A percentile compares a stretch with the other conserved stretches of the same genome.
Evolutionary conservation across 2,888 invertebrate genomes (phyloP).

Genomic region (Thereva nobilitata): DNA sequence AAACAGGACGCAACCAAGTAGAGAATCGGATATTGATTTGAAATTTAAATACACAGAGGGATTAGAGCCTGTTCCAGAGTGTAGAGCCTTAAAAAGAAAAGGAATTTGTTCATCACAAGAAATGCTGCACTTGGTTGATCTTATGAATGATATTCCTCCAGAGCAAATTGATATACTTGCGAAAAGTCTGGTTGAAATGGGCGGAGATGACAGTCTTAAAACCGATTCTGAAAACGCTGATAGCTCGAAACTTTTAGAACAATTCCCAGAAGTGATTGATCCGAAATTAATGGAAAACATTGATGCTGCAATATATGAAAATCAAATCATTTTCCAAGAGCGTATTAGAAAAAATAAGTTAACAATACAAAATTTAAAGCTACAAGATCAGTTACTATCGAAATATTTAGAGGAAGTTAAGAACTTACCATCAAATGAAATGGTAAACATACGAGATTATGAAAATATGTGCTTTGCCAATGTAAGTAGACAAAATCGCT

Average conservation of each 20-base stretch:
- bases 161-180: slow-evolving; percentile 44
- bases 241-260: slow-evolving; percentile 41
- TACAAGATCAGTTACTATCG: slow-evolving; percentile 44
- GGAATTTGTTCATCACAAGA: slow-evolving; percentile 45
- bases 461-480: slow-evolving; percentile 44
- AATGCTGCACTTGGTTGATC: slow-evolving; percentile 44
- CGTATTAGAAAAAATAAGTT: slow-evolving; percentile 44
- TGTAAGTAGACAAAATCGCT: slow-evolving; percentile 39
- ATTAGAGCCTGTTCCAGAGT: slow-evolving; percentile 6
- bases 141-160: slow-evolving; percentile 43
- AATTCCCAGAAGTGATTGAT: slow-evolving; percentile 41
- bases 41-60: slow-evolving; percentile 21
- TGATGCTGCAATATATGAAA: slow-evolving; percentile 44
- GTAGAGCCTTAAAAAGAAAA: slow-evolving; percentile 41
- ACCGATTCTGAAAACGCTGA: slow-evolving; percentile 38
- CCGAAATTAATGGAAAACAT: slow-evolving; percentile 44
- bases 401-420: slow-evolving; percentile 43
- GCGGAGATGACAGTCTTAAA: slow-evolving; percentile 42
- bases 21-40: slow-evolving; percentile 22
- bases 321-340: slow-evolving; percentile 45
- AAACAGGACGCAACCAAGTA: slow-evolving; percentile 6
- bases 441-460: slow-evolving; percentile 42
- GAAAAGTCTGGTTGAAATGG: slow-evolving; percentile 42
- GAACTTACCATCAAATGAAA: slow-evolving; percentile 38
- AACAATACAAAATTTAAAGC: slow-evolving; percentile 44